Conservation (phyloP, 2,888 invertebrate genomes). For the Melanchra persicariae region DNA sequence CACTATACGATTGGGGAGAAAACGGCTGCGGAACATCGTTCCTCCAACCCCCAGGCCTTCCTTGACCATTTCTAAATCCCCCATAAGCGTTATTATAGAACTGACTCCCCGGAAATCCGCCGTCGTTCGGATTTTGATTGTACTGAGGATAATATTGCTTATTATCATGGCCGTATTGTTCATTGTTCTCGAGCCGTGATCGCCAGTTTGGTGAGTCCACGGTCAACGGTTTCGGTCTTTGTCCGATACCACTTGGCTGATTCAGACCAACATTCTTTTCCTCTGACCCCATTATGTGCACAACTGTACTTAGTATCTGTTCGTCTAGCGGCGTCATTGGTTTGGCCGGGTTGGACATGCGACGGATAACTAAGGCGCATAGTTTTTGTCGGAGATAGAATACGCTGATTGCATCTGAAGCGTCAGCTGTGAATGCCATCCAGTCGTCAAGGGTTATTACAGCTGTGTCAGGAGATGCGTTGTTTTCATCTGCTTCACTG, state of each 20-base stretch:
- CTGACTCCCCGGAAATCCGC: conserved; percentile 69
- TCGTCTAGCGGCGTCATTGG: conserved; percentile 92
- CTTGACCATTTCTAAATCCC: conserved; percentile 76
- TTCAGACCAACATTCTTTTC: conserved; percentile 93
- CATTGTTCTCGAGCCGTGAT: conserved; percentile 75
- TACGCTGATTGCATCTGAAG: conserved; percentile 92
- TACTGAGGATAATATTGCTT: conserved; percentile 75
- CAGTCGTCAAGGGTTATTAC: conserved; percentile 93
- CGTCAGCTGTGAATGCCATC: conserved; percentile 93
- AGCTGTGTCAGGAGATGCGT: conserved; percentile 81
- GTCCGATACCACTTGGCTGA: conserved; percentile 94
- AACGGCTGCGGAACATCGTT: conserved; percentile 74
- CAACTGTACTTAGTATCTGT: conserved; percentile 92
- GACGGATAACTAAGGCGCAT: conserved; percentile 92
- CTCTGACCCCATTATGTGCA: conserved; percentile 93
- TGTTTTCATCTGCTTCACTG: conserved; percentile 84
- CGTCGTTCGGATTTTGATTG: conserved; percentile 70
- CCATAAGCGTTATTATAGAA: conserved; percentile 77
- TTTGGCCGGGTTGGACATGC: conserved; percentile 91
- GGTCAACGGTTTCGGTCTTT: conserved; percentile 93
- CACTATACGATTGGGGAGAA: conserved; percentile 75
- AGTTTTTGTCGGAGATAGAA: conserved; percentile 94
- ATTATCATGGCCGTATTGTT: conserved; percentile 75
- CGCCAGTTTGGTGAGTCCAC: conserved; percentile 90
- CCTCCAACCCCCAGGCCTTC: conserved; percentile 73